These are phyloP conservation scores for Ctenochaetus hawaiiensis DNA, from an alignment of 2,797 vertebrate genomes.

Conservation along the genomic window DNA sequence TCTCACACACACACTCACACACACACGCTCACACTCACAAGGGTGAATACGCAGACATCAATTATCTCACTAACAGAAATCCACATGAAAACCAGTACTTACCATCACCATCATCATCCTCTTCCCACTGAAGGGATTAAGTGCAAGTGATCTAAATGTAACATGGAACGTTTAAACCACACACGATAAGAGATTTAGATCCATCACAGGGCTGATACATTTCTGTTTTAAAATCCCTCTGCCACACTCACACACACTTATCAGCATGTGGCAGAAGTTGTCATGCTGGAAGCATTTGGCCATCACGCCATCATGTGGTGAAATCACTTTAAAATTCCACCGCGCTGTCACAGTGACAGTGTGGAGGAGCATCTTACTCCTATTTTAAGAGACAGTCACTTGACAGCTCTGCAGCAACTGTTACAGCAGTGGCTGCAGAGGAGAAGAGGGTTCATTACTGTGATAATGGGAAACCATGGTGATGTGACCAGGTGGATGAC, in stretches of 20 bases:
- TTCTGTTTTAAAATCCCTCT: slow-evolving; percentile 46
- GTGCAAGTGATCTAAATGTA: slow-evolving; percentile 53
- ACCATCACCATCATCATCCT: slow-evolving; percentile 33
- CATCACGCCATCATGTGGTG: slow-evolving; percentile 74
- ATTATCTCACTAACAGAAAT: slow-evolving; percentile 38
- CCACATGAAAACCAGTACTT: slow-evolving; percentile 30
- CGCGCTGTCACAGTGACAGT: slow-evolving; percentile 74
- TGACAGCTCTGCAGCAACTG: slow-evolving; percentile 75
- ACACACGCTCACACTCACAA: slow-evolving; percentile 4
- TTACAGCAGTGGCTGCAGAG: slow-evolving; percentile 69
- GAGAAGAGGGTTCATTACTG: slow-evolving; percentile 75
- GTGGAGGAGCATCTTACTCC: slow-evolving; percentile 77
- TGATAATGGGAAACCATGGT: slow-evolving; percentile 78
- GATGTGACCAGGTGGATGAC: slow-evolving; percentile 76
- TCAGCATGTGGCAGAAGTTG: slow-evolving; percentile 72
- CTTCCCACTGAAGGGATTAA: slow-evolving; percentile 33
- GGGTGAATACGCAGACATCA: slow-evolving; percentile 21
- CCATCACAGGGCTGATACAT: slow-evolving; percentile 29
- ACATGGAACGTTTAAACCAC: slow-evolving; percentile 42
- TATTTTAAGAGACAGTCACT: slow-evolving; percentile 79
- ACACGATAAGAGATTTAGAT: slow-evolving; percentile 58
- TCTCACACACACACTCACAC: background rate
- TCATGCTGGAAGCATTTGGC: slow-evolving; percentile 76
- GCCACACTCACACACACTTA: slow-evolving; percentile 56
- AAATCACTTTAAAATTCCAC: slow-evolving; percentile 78